phyloP scores from a whole-genome alignment of 2,113 vertebrate genomes.

The Channa maculata region DNA sequence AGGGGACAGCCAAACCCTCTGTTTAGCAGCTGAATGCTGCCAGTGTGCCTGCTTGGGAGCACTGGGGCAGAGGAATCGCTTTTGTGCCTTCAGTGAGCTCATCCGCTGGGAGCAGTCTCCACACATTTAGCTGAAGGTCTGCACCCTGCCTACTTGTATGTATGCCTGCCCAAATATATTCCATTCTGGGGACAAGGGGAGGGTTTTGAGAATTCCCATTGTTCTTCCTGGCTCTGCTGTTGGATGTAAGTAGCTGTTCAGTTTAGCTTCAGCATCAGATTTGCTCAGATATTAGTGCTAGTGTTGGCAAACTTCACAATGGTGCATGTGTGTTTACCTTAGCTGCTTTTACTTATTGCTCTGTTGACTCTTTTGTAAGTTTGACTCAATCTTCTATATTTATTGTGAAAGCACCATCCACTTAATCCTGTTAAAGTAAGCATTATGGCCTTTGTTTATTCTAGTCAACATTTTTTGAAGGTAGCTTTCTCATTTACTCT shows the following conservation, averaged over 20 bases:
- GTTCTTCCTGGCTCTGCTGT: constrained; percentile 28
- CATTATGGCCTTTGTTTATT: constrained; percentile 30
- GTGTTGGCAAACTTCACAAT: not conserved
- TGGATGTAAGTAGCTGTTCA: constrained; percentile 54
- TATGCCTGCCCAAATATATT: constrained; percentile 42
- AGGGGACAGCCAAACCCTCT: constrained; percentile 55
- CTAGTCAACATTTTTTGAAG: constrained; percentile 43
- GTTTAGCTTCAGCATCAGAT: constrained; percentile 14
- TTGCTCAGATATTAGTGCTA: not conserved
- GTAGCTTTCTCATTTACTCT: constrained; percentile 30
- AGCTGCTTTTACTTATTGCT: not conserved
- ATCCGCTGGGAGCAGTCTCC: constrained; percentile 58
- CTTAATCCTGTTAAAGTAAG: constrained; percentile 18
- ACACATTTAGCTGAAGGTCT: constrained; percentile 55
- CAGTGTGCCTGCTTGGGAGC: constrained; percentile 61
- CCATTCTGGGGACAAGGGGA: constrained; percentile 36
- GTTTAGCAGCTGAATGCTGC: constrained; percentile 66
- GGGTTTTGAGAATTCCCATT: constrained; percentile 28
- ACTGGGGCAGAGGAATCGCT: constrained; percentile 61
- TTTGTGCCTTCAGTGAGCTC: constrained; percentile 56
- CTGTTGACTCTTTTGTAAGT: not conserved
- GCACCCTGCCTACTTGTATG: constrained; percentile 42
- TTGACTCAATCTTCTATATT: constrained; percentile 1
- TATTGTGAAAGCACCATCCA: constrained; percentile 10
- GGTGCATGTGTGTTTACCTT: not conserved